Conservation (phyloP, 1,140 invertebrate genomes). For the Procambarus virginalis region DNA sequence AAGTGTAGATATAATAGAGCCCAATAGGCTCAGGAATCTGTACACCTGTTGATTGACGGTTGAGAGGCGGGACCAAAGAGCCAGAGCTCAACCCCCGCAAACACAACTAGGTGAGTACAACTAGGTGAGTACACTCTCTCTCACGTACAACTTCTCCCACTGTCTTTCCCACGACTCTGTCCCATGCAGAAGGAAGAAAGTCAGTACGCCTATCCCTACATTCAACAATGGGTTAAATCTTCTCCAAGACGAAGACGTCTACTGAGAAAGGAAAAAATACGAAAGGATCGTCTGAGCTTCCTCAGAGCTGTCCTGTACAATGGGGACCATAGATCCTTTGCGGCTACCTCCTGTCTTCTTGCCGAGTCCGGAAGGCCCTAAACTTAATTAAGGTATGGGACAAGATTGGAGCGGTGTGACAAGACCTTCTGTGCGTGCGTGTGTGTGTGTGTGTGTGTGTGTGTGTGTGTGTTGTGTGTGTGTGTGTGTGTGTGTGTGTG, state of each 20-base stretch:
- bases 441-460: constrained; percentile 1
- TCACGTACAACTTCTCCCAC: too few species aligned
- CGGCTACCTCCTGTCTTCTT: constrained; percentile 28
- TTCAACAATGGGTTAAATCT: not conserved
- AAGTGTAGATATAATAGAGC: too few species aligned
- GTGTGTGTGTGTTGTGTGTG: constrained; percentile 22
- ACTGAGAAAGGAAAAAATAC: not conserved
- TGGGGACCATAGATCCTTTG: constrained; percentile 23
- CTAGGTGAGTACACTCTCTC: too few species aligned
- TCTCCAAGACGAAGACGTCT: not conserved
- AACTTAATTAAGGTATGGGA: constrained; percentile 38
- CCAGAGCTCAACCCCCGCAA: too few species aligned
- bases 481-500: not conserved
- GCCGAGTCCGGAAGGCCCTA: constrained; percentile 6
- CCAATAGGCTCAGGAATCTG: too few species aligned
- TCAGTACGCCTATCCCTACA: not conserved
- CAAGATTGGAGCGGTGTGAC: constrained; percentile 18
- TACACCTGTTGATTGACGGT: too few species aligned
- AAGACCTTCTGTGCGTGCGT: constrained; percentile 1
- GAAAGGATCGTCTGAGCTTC: constrained; percentile 12
- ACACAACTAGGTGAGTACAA: too few species aligned
- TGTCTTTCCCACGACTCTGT: not conserved
- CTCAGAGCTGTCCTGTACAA: constrained; percentile 8
- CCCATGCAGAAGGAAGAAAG: not conserved
- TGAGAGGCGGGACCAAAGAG: too few species aligned